Base-by-base conservation (phyloP, 2,113 vertebrate species). In the Semnopithecus entellus region DNA sequence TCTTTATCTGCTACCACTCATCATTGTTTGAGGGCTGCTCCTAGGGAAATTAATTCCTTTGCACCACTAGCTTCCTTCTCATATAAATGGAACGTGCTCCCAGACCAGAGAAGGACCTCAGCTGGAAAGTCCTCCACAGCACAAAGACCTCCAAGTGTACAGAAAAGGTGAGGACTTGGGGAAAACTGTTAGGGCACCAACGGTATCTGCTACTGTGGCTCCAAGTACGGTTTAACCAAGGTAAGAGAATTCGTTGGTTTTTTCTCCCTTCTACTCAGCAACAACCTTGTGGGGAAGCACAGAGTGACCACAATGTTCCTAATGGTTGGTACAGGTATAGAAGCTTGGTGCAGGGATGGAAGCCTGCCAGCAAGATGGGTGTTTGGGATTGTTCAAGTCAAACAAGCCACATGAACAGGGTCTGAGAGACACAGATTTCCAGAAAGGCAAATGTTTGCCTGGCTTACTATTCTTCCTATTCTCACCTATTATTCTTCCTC, bases 31-130 rank as follows among this genome's bases (percentile, higher is more conserved):
- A 48, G 5, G 38, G 12, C n/a, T 13, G 32, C 57, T 40, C 10
- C 35, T 7, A 3, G 14, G 18, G 23, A 23, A 32, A 5, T 17
- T 2, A 3, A 6, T 14, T n/a, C 17, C 35, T 17, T 20, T 7
- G 25, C 5, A 1, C 2, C 8, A 38, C 66, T n/a, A 2, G 2
- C 3, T 8, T 2, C 0, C 4, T 30, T 2, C 16, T 14, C 25
- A 5, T 5, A 0, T 2, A 7, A 48, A 27, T 11, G 1, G 4
- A 52, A 22, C 16, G 0, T 8, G 32, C 6, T 30, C 38, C 23
- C 70, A 82, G 8, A 35, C 64, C 4, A 3, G 23, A 40, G 48
- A 64, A 5, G 43, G 30, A 27, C 10, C 13, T 38, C 35, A 9
- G 57, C 48, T 3, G 3, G 9, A 25, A 25, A 25, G 23, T 4